phyloP scores from a whole-genome alignment of 1,140 invertebrate genomes.

The Reticulitermes speratus region DNA sequence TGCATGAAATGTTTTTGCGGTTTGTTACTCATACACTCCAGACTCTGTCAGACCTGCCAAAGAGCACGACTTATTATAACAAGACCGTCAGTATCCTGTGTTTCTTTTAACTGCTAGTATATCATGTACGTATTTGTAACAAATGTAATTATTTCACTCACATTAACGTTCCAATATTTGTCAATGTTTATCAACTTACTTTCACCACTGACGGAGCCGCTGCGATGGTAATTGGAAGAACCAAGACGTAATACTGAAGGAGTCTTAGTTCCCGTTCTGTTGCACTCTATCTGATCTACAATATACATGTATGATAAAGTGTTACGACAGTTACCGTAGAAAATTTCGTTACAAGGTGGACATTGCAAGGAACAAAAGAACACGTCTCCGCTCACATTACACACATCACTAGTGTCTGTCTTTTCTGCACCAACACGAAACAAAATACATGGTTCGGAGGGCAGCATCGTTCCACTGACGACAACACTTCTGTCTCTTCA shows the following conservation, averaged over 20 bases:
- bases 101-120: too few species aligned
- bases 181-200: background rate
- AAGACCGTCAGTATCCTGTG: too few species aligned
- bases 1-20: too few species aligned
- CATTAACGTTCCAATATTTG: background rate
- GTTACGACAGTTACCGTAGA: background rate
- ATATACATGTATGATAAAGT: background rate
- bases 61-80: too few species aligned
- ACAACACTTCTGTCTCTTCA: conserved; percentile 14
- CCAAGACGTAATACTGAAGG: too few species aligned
- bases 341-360: conserved; percentile 15
- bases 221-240: background rate
- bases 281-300: background rate
- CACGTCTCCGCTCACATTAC: background rate
- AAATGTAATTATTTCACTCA: background rate
- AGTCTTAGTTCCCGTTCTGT: too few species aligned
- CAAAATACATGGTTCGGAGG: background rate
- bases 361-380: conserved; percentile 14
- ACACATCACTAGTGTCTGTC: background rate
- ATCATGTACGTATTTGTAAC: background rate
- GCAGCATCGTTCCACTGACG: background rate
- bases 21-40: too few species aligned
- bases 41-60: too few species aligned
- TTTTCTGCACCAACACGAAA: background rate
- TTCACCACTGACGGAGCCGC: background rate